Base-by-base conservation (phyloP, 1,140 invertebrate genomes). In the Trichonephila inaurata region DNA sequence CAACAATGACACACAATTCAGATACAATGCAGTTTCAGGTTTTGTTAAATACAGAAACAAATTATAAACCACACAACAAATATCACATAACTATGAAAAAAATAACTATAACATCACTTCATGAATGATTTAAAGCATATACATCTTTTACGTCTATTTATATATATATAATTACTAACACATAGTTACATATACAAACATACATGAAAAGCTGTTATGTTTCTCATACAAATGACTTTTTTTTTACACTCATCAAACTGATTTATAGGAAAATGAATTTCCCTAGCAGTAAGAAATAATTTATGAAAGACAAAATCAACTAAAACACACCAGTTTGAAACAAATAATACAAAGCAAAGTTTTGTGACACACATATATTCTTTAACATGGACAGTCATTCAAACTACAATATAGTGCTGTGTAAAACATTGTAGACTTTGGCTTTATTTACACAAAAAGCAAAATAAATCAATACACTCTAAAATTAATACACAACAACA, bases 251-350 rank as follows among this genome's bases (percentile, higher is more conserved):
- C 62, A 64, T 64, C 21, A 18, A 19, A 21, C 62, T 64, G 51
- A 8, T 51, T 40, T 51, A 51, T 12, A 51, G 7, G 51, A 10
- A 51, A 51, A 51, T 51, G 51, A 51, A 10, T 51, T 51, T 51
- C 51, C 51, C 5, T 51, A 51, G 51, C 51, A 51, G 5, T 51
- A 72, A n/a, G 28, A 72, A 72, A 33, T 72, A 72, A 28, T 28
- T 72, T 33, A 72, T 72, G 69, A 72, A 72, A 72, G 69, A 72
- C 69, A 72, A 72, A 33, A 72, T 72, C 24, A 72, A 28, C 16
- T 33, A 14, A 33, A 72, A 72, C 69, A 72, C 28, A 72, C 28
- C 69, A 72, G 28, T 24, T 72, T 72, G 10, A 16, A 72, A 72
- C n/a, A 40, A 72, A 24, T 24, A 72, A 72, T 4, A 62, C 14